Conservation (phyloP, 2,797 vertebrate species). For the Picus viridis region DNA sequence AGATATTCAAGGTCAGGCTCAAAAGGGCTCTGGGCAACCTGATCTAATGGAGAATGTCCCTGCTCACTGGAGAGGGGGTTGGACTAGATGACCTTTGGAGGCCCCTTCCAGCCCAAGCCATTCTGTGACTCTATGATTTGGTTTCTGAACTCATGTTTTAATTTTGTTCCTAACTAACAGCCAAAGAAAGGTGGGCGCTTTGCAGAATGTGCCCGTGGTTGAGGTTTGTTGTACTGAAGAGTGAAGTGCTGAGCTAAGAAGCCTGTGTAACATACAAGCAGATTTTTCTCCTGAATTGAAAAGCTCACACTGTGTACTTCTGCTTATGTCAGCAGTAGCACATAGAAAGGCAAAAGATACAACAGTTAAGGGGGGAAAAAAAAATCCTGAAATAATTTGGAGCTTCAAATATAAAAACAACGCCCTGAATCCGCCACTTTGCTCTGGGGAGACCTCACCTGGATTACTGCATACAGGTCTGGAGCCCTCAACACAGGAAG, state of each 20-base stretch:
- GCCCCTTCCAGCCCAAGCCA: too few relatives aligned
- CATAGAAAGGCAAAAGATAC: slow-evolving; percentile 10
- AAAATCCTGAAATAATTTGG: background rate
- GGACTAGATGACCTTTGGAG: too few relatives aligned
- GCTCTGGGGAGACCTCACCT: too few relatives aligned
- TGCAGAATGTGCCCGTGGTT: background rate
- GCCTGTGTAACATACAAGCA: background rate
- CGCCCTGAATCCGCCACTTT: background rate
- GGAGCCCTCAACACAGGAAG: too few relatives aligned
- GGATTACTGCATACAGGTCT: too few relatives aligned
- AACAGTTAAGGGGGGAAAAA: background rate
- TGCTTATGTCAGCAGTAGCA: background rate
- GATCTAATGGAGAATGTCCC: too few relatives aligned
- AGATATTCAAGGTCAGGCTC: too few relatives aligned
- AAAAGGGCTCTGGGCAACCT: too few relatives aligned
- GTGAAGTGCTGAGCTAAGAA: slow-evolving; percentile 36
- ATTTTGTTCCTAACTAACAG: background rate
- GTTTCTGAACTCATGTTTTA: background rate
- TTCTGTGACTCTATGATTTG: too few relatives aligned
- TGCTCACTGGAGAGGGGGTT: too few relatives aligned
- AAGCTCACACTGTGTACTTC: slow-evolving; percentile 15
- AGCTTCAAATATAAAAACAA: background rate
- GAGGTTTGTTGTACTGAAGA: slow-evolving; percentile 1
- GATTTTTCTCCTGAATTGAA: slow-evolving; percentile 21
- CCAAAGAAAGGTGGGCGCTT: background rate